phyloP scores from a whole-genome alignment of 2,888 invertebrate genomes.

The Eledona agricola region DNA sequence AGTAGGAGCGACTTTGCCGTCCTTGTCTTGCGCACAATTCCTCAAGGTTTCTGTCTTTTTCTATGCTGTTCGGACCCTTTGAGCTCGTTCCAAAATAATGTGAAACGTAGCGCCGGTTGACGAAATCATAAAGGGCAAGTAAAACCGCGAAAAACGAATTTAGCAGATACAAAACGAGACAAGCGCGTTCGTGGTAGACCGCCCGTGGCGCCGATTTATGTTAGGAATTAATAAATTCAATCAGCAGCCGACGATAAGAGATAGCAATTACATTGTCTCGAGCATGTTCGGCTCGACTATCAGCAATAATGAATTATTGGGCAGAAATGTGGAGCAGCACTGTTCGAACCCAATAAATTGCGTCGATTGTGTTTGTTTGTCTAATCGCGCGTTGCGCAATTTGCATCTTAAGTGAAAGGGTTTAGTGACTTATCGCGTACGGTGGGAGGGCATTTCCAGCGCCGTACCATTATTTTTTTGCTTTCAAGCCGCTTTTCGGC shows the following conservation, averaged over 20 bases:
- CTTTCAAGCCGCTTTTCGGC: conserved; percentile 1
- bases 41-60: too few relatives aligned
- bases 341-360: conserved; percentile 29
- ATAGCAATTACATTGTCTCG: conserved; percentile 20
- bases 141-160: not conserved
- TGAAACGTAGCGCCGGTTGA: too few relatives aligned
- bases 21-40: too few relatives aligned
- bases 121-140: too few relatives aligned
- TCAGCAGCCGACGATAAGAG: conserved; percentile 17
- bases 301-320: conserved; percentile 27
- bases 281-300: conserved; percentile 11
- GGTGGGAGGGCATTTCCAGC: not conserved
- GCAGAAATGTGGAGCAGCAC: conserved; percentile 32
- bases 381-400: conserved; percentile 28
- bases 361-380: conserved; percentile 12
- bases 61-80: too few relatives aligned
- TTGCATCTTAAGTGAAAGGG: conserved; percentile 56
- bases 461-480: conserved; percentile 1
- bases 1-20: too few relatives aligned
- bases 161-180: too few relatives aligned
- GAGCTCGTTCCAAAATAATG: too few relatives aligned
- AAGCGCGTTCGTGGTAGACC: too few relatives aligned
- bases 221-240: conserved; percentile 21
- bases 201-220: conserved; percentile 4
- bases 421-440: conserved; percentile 4